Evolutionary conservation across 2,113 vertebrate genomes (phyloP).

Genomic region (Mobula birostris): DNA sequence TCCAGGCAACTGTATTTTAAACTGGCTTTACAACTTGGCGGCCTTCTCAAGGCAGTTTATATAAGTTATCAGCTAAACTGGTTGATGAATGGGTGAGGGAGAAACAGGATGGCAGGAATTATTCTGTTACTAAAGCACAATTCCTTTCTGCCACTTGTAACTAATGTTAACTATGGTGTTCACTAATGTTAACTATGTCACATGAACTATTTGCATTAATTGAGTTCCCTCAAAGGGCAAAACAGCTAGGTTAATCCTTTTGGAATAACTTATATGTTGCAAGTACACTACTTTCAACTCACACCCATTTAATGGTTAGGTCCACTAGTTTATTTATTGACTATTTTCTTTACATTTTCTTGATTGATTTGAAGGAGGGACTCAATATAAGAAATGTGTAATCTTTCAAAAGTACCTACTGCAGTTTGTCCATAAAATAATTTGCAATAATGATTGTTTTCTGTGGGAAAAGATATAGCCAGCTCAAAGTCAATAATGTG

Average conservation of each 20-base stretch:
- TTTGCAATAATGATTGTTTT: not conserved
- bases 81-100: not conserved
- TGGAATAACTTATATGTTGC: not conserved
- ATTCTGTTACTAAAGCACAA: not conserved
- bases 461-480: not conserved
- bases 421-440: not conserved
- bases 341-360: not conserved
- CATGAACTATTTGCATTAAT: not conserved
- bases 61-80: constrained; percentile 10
- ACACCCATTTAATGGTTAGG: not conserved
- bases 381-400: not conserved
- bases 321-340: not conserved
- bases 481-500: not conserved
- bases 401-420: not conserved
- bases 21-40: constrained; percentile 12
- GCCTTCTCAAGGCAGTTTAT: not conserved
- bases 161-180: not conserved
- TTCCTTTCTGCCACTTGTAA: not conserved
- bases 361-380: not conserved
- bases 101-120: not conserved
- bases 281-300: not conserved
- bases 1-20: not conserved
- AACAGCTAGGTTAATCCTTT: not conserved
- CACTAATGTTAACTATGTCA: not conserved
- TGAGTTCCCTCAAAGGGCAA: not conserved